Percentiles rank a stretch among this genome's conserved stretches.
These are phyloP conservation scores for Prosopocoilus inquinatus DNA, from an alignment of 2,888 invertebrate species.

Conservation along the genomic window DNA sequence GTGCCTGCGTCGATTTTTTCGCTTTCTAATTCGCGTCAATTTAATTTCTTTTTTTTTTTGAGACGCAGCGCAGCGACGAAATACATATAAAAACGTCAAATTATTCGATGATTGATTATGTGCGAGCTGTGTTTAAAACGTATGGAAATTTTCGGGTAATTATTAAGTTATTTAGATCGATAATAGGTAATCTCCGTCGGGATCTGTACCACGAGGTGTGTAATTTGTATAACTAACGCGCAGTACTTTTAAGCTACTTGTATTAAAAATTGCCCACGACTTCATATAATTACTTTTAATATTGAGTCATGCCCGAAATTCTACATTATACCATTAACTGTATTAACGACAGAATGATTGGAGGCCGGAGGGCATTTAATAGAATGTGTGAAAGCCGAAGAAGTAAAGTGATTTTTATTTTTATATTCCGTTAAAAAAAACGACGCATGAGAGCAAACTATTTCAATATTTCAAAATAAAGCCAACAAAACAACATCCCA, in stretches of 20 bases:
- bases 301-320: conserved; percentile 9
- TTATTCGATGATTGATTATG: conserved; percentile 16
- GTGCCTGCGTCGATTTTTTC: no score
- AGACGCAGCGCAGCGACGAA: not conserved
- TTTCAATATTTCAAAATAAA: no score
- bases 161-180: conserved; percentile 22
- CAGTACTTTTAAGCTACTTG: conserved; percentile 17
- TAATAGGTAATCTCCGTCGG: conserved; percentile 15
- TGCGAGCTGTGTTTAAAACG: conserved; percentile 1
- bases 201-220: conserved; percentile 17
- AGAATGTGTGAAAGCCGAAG: no score
- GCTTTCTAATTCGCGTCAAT: no score
- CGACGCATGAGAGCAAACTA: no score
- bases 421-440: no score
- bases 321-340: no score
- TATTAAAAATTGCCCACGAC: conserved; percentile 16
- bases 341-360: no score
- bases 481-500: no score
- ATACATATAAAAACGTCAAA: conserved; percentile 12
- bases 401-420: no score
- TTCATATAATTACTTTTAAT: conserved; percentile 18
- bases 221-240: conserved; percentile 19
- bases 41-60: no score
- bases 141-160: conserved; percentile 14
- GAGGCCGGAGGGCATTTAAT: no score